Base-by-base conservation (phyloP, 1,140 invertebrate species). In the Heliconius nattereri region DNA sequence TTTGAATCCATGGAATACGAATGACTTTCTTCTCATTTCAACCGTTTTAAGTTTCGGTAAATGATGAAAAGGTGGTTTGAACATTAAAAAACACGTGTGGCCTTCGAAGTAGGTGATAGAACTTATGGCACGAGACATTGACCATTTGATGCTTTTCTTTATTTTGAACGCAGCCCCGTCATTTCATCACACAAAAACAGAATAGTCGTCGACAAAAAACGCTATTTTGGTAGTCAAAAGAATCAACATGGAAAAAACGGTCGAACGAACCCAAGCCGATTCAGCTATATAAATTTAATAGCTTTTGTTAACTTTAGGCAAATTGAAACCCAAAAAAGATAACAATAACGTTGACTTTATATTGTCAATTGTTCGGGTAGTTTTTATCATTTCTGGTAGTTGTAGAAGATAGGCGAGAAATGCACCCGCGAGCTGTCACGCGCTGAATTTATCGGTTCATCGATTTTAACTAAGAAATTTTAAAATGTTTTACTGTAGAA, bases 41-140 rank as follows among this genome's bases (percentile, higher is more conserved):
- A 29, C 0, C 32, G 9, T 37, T 1, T 37, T 2, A 40, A 1
- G 2, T 40, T 40, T 40, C 37, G 1, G 37, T 40, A 8, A 2
- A 40, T 40, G 40, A 40, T 40, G 40, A 40, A 40, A 71, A 32
- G 7, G n/a, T 57, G n/a, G 20, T 66, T 26, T 76, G 74, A 70
- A 71, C 79, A 89, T 88, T 1, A 90, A 88, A 82, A 76, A 73
- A 80, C 83, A 52, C 26, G 74, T 26, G n/a, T 35, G 20, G n/a
- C 23, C 9, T 87, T 78, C 80, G 84, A 81, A 79, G 83, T 81
- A 75, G 80, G 79, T 80, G 83, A 90, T 85, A 85, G 86, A 89
- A 90, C 90, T 90, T 83, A 85, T 91, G 90, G 91, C 91, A 92
- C 91, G 90, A 91, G 91, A 88, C 90, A 91, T 86, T 88, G 88